A percentile compares a stretch with the other conserved stretches of the same genome.
phyloP scores from a whole-genome alignment of 2,888 invertebrate species.

The Ceraclea dissimilis region DNA sequence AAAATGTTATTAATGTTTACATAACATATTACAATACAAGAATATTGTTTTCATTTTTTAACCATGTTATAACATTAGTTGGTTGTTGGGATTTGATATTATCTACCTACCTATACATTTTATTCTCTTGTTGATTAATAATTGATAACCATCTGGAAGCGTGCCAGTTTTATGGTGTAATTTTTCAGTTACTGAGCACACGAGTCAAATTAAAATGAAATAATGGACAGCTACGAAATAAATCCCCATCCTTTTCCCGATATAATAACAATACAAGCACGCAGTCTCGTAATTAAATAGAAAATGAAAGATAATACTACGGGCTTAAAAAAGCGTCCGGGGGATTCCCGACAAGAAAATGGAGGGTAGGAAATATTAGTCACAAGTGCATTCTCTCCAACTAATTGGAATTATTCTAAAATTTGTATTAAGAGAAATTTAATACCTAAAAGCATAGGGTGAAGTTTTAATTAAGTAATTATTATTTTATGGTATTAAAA shows the following conservation, averaged over 20 bases:
- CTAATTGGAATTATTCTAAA: too few relatives aligned
- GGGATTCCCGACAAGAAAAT: neutral
- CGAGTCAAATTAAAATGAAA: constrained; percentile 19
- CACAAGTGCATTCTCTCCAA: too few relatives aligned
- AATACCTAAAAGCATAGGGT: neutral
- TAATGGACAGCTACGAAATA: constrained; percentile 6
- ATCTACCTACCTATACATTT: too few relatives aligned
- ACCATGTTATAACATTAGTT: too few relatives aligned
- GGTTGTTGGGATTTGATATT: too few relatives aligned
- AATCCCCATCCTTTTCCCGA: neutral
- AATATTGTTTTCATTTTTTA: too few relatives aligned
- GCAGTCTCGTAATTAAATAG: neutral
- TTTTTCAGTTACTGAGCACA: constrained; percentile 9
- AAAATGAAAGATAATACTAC: neutral
- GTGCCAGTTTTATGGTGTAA: constrained; percentile 12
- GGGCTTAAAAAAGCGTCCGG: neutral
- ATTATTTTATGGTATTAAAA: too few relatives aligned
- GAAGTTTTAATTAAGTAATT: neutral
- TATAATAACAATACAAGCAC: neutral
- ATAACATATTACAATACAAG: too few relatives aligned
- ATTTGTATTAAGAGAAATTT: too few relatives aligned
- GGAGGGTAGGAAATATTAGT: neutral
- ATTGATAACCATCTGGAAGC: constrained; percentile 10
- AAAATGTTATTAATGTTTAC: too few relatives aligned
- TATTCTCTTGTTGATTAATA: constrained; percentile 7